Conservation (phyloP, 2,888 invertebrate species). For the Sericinus montela region DNA sequence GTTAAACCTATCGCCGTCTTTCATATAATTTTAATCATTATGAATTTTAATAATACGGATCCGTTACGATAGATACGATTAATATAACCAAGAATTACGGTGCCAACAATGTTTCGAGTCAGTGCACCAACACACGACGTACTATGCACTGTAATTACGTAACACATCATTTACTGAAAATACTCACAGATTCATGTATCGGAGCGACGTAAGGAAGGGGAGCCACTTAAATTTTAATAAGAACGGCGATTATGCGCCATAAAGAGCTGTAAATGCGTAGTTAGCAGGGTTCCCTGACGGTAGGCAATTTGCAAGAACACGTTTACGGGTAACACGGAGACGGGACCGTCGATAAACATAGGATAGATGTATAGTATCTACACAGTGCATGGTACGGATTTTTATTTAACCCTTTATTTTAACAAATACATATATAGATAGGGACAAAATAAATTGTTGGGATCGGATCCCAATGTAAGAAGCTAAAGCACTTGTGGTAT, state of each 20-base stretch:
- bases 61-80: not conserved
- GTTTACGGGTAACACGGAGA: constrained; percentile 17
- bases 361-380: not conserved
- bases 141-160: constrained; percentile 26
- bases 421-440: no score
- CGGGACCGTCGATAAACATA: constrained; percentile 14
- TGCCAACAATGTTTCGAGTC: constrained; percentile 1
- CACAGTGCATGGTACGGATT: constrained; percentile 1
- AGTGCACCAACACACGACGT: not conserved
- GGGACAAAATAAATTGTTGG: no score
- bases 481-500: no score
- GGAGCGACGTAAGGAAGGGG: constrained; percentile 57
- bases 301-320: constrained; percentile 36
- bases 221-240: constrained; percentile 75
- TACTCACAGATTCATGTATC: constrained; percentile 44
- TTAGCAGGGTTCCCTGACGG: constrained; percentile 55
- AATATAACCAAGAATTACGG: not conserved
- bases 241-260: constrained; percentile 71
- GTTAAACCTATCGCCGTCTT: no score
- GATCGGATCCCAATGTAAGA: no score
- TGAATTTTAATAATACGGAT: no score
- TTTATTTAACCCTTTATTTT: not conserved
- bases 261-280: constrained; percentile 73
- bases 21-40: no score
- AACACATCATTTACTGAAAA: constrained; percentile 36